Percentiles rank a stretch among this genome's conserved stretches.
phyloP scores from a whole-genome alignment of 1,140 invertebrate genomes.

The Acyrthosiphon pisum region DNA sequence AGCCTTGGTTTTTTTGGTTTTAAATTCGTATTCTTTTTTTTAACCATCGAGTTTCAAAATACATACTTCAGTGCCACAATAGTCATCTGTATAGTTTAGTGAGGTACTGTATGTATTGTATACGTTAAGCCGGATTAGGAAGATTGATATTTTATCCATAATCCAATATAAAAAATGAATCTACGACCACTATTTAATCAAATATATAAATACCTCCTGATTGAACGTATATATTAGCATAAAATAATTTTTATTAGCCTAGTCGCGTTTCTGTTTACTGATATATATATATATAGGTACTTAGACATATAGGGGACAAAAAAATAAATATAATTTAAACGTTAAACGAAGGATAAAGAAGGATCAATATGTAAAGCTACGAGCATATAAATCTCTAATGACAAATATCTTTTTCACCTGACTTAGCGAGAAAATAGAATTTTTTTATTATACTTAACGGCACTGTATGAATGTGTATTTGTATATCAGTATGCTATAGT shows the following conservation, averaged over 20 bases:
- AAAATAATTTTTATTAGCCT: conserved; percentile 32
- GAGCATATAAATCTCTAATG: conserved; percentile 30
- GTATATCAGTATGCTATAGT: neutral
- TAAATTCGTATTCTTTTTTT: neutral
- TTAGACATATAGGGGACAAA: neutral
- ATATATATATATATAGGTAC: neutral
- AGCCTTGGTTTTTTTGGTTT: neutral
- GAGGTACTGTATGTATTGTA: neutral
- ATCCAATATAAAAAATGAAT: conserved; percentile 38
- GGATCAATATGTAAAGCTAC: conserved; percentile 8
- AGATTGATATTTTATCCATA: conserved; percentile 12
- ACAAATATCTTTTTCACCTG: conserved; percentile 22
- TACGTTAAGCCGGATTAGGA: conserved; percentile 24
- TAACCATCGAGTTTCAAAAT: neutral
- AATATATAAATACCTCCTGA: conserved; percentile 6
- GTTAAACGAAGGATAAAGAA: conserved; percentile 21
- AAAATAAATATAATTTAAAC: neutral
- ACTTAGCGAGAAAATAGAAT: neutral
- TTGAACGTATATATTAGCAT: conserved; percentile 35
- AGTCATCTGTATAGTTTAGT: neutral
- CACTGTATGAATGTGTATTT: too few species aligned
- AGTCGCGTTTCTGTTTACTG: neutral
- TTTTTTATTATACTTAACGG: neutral
- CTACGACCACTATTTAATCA: conserved; percentile 18
- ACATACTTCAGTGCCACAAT: neutral